Base-by-base conservation (phyloP, 92 coral and sea anemone genomes). In the Desmophyllum pertusum region DNA sequence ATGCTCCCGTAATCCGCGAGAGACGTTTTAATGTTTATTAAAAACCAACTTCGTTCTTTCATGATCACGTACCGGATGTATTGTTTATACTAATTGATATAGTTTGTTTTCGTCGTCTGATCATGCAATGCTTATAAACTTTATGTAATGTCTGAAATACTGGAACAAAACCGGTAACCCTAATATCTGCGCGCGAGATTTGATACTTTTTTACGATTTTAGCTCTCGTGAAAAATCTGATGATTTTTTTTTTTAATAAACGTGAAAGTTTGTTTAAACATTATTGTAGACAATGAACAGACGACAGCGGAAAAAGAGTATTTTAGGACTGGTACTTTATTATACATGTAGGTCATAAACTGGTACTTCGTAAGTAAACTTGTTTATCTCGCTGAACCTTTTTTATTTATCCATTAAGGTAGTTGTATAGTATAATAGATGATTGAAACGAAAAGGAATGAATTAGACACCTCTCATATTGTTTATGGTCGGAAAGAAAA, bases 401-500 rank as follows among this genome's bases (percentile, higher is more conserved):
- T 40, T n/a, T n/a, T 23, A 8, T 21, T 1, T 40, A 13, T 2
- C 0, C 40, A 39, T 30, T 27, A 31, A 59, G 11, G 65, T 25
- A 55, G 8, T 33, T 59, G 35, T 27, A 10, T 10, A 59, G 65
- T 9, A 59, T 18, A 19, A 57, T 25, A 57, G 14, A 57, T 23
- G 65, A 59, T 25, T 8, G n/a, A 59, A 59, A 59, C 10, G 65
- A 33, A 36, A 59, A 19, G 25, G 36, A 27, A 6, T 29, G 67
- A 67, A 65, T 33, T 36, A 15, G 73, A 36, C 73, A 1, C 73
- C 78, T 48, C 36, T 27, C 25, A 0, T 59, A 62, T 35, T 76
- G 70, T 76, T 53, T 73, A 35, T 73, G 37, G 68, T 59, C 50
- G 69, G 48, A 76, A 76, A 55, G 48, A 76, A 73, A 55, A 76